phyloP scores from a whole-genome alignment of 2,888 invertebrate species.

The Cryptus armator region DNA sequence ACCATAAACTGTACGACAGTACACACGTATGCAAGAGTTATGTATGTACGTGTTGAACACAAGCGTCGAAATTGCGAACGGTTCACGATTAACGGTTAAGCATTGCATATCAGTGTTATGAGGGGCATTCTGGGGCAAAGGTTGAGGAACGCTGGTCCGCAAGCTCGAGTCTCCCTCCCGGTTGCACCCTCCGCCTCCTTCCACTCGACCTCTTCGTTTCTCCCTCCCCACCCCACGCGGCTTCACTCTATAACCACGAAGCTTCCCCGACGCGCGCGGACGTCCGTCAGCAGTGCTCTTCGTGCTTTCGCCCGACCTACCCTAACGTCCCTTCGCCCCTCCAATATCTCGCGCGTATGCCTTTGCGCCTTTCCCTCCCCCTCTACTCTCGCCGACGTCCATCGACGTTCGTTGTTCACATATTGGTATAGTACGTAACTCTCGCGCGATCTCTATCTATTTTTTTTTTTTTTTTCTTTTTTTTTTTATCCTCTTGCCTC shows the following conservation, averaged over 20 bases:
- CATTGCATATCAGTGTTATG: conserved; percentile 78
- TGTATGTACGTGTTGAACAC: conserved; percentile 30
- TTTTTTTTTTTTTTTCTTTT: conserved; percentile 10
- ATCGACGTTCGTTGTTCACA: conserved; percentile 50
- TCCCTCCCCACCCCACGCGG: conserved; percentile 41
- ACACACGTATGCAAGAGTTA: neutral
- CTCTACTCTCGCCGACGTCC: conserved; percentile 68
- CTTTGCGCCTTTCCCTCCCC: conserved; percentile 70
- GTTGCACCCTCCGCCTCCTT: conserved; percentile 60
- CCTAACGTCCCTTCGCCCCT: conserved; percentile 75
- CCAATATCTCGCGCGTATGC: conserved; percentile 48
- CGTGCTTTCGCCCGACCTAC: conserved; percentile 83
- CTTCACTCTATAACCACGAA: conserved; percentile 52
- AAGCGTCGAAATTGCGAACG: conserved; percentile 76
- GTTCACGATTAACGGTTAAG: conserved; percentile 78
- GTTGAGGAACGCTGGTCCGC: conserved; percentile 83
- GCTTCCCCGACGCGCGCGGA: conserved; percentile 63
- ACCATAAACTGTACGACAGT: conserved; percentile 10
- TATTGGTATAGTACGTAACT: conserved; percentile 27
- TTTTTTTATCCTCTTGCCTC: conserved; percentile 38
- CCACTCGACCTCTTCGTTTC: conserved; percentile 50
- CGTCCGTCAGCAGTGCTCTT: conserved; percentile 75
- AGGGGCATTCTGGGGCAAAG: conserved; percentile 84
- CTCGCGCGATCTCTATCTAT: conserved; percentile 33
- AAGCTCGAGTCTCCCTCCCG: conserved; percentile 71